These are phyloP conservation scores for Junonia oenone DNA, from an alignment of 2,888 invertebrate genomes.

Conservation along the genomic window DNA sequence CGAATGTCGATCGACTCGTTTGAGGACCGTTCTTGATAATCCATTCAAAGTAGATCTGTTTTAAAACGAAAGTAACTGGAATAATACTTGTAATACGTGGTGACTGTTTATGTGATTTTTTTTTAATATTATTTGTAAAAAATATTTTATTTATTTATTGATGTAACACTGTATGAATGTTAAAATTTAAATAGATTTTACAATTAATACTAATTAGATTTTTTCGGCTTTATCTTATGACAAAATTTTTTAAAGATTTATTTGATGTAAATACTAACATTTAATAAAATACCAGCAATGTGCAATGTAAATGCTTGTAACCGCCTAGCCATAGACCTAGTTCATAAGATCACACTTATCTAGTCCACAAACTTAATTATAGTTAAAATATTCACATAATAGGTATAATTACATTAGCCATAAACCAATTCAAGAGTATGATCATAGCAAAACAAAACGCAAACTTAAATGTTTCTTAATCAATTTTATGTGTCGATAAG, in stretches of 20 bases:
- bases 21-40: conserved; percentile 37
- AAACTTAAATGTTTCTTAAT: too few relatives aligned
- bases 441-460: neutral
- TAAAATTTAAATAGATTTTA: neutral
- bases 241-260: neutral
- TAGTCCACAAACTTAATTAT: conserved; percentile 9
- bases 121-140: neutral
- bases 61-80: neutral
- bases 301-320: conserved; percentile 39
- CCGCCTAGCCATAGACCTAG: conserved; percentile 20
- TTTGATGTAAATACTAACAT: conserved; percentile 14
- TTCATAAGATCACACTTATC: conserved; percentile 9
- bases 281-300: conserved; percentile 27
- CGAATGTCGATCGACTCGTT: conserved; percentile 67
- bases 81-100: neutral
- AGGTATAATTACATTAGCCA: neutral
- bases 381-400: neutral
- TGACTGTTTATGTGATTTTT: neutral
- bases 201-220: neutral
- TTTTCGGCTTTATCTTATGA: neutral
- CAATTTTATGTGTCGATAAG: too few relatives aligned
- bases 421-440: neutral
- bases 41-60: neutral
- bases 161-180: neutral
- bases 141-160: neutral